Evolutionary conservation across 2,113 vertebrate species (phyloP).

Genomic region (Boulengeromyrus knoepffleri): DNA sequence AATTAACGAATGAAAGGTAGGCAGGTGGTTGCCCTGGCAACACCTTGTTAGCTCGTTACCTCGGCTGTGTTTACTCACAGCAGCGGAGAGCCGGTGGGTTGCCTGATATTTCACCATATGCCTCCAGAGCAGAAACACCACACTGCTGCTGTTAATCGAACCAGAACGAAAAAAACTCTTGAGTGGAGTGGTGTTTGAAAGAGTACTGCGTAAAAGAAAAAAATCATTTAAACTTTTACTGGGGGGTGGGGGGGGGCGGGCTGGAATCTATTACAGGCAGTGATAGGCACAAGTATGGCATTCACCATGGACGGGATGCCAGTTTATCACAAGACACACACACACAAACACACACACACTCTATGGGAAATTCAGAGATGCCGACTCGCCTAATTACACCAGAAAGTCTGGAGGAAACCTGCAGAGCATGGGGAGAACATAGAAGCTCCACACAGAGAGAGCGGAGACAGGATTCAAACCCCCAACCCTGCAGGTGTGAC

Average conservation of each 20-base stretch:
- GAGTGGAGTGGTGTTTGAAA: neutral
- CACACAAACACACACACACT: neutral
- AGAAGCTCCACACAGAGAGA: neutral
- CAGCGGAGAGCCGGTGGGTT: neutral
- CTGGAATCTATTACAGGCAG: neutral
- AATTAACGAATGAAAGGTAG: neutral
- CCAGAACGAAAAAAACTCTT: neutral
- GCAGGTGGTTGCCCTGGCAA: neutral
- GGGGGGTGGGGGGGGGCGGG: neutral
- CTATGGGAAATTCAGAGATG: neutral
- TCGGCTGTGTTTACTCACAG: neutral
- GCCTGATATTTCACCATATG: neutral
- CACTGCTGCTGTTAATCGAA: neutral
- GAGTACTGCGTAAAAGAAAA: neutral
- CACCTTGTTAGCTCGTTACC: neutral
- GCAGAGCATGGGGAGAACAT: neutral
- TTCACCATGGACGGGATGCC: neutral
- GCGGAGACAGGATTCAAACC: neutral
- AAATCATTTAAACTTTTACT: neutral
- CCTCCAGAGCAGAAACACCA: neutral
- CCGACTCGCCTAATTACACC: neutral
- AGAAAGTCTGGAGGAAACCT: neutral
- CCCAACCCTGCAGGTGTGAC: neutral
- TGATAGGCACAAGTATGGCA: neutral
- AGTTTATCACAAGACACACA: neutral